Evolutionary conservation across 2,797 vertebrate genomes (phyloP), one percentile per base, ranked within the genome.

Genomic region (Limnodromus scolopaceus): DNA sequence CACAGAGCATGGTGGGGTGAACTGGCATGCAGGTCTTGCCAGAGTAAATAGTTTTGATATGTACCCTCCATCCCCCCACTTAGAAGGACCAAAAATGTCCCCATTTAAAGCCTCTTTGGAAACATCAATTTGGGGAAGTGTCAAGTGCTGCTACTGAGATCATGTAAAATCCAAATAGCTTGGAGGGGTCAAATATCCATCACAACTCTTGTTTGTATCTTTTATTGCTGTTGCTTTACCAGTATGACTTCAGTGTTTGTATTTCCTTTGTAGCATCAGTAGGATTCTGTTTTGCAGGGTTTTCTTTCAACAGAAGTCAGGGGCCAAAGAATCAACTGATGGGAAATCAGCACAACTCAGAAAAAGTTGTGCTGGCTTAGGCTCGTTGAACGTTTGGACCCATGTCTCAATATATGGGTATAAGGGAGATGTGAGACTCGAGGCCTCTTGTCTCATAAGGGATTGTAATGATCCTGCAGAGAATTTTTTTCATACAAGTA

Each of bases 261-360:
- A 1, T 91, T 91, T 74, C 27, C 80, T 79, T 79, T 71, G 66
- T 85, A 87, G 74, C 17, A 28, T 43, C 48, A 11, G 6, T 55
- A 65, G 49, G 90, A 19, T 66, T 89, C 74, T 86, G 49, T 61
- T 92, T 27, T 41, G 28, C 19, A 12, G 71, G 48, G 17, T 9
- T 70, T 82, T 81, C 55, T 43, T 84, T 78, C 15, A 30, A 16
- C 43, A 48, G 6, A 64, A 91, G 53, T 79, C 49, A 36, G 69
- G 38, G 76, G 89, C 72, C 93, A 80, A 72, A 76, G 58, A 71
- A 74, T 86, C 51, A 61, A 75, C 55, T 39, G 66, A 34, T 88
- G 90, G 61, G 80, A 80, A 89, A 72, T 71, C 27, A 17, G 61
- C 71, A 68, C 84, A 87, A 4, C 41, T 79, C 1, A 0, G 7